Base-by-base conservation (phyloP, 1,140 invertebrate genomes). In the Saccostrea echinata region DNA sequence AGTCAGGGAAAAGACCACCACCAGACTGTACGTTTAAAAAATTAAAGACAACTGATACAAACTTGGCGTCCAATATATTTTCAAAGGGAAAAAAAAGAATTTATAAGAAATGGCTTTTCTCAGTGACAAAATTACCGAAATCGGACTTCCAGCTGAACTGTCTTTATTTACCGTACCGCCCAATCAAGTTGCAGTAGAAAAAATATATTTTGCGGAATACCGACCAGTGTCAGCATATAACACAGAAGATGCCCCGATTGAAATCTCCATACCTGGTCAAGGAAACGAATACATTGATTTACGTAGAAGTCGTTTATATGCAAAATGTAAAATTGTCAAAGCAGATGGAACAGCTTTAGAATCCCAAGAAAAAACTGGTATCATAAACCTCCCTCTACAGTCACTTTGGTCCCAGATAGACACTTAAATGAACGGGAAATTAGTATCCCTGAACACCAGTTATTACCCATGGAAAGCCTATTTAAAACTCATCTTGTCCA, bases 151-250 rank as follows among this genome's bases (percentile, higher is more conserved):
- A 84, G 61, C 80, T 61, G 55, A 89, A 80, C 80, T 86, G 27
- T 68, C 80, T 68, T 21, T 84, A 86, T 43, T 43, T 43, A 43
- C 35, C 35, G 35, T 43, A 43, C 35, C 35, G 6, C 35, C 35
- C 35, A 43, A 85, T 82, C 87, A 86, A 55, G 43, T 71, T 11
- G 80, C 57, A 51, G 84, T 90, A 16, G 24, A 52, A 51, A 84
- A 90, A 57, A 84, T 86, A 16, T 90, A 90, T 51, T 88, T 52
- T 76, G 24, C 76, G 0, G 89, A 90, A 87, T 84, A 52, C 85
- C 35, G 87, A 33, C 85, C 89, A 57, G 18, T 88, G 8, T 85
- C 86, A 24, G 13, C 71, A 6, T 86, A 43, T 55, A 88, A 53
- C 64, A 68, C 86, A 3, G 87, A 64, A 24, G 71, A 82, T 30